Base-by-base conservation (phyloP, 2,888 invertebrate genomes). In the Hetaerina titia region DNA sequence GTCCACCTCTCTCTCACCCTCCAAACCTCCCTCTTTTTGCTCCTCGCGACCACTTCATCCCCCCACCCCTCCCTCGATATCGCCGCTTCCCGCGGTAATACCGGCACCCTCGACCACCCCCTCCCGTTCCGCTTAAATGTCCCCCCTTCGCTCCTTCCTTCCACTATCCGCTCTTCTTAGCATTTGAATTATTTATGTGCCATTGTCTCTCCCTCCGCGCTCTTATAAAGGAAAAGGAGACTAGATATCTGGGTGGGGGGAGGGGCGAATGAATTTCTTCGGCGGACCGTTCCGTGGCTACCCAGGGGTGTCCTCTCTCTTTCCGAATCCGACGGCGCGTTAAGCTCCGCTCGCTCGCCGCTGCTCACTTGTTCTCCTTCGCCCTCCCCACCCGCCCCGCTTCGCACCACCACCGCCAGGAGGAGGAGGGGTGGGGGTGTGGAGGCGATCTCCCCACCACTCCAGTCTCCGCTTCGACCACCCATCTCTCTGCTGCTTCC, bases 141-240 rank as follows among this genome's bases (percentile, higher is more conserved):
- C 22, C n/a, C n/a, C n/a, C 69, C 69, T 45, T 45, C 45, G 45
- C 45, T 45, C 2, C 45, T 45, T 45, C 45, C 19, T 22, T 22
- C 17, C 69, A 69, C 69, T n/a, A 6, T 69, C 69, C 69, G 69
- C n/a, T 69, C 69, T 69, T 69, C 69, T 69, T 69, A 81, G 81
- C 92, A 92, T 31, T 56, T 56, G 92, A 92, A 92, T 92, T 92
- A 92, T 92, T 69, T 69, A 92, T 92, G 92, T 69, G 74, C 92
- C 69, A 92, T 92, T 92, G 92, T 92, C 69, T 69, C 69, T 7
- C 69, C 13, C 81, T n/a, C 31, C 13, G 2, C 45, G 45, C 69
- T n/a, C 69, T 13, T 69, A 69, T 69, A 15, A 69, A 69, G 69
- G 45, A 45, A 0, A 81, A 22, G 11, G 81, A 13, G n/a, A 15